A percentile compares a stretch with the other conserved stretches of the same genome.
phyloP scores from a whole-genome alignment of 1,140 invertebrate genomes.

The Cydia splendana region DNA sequence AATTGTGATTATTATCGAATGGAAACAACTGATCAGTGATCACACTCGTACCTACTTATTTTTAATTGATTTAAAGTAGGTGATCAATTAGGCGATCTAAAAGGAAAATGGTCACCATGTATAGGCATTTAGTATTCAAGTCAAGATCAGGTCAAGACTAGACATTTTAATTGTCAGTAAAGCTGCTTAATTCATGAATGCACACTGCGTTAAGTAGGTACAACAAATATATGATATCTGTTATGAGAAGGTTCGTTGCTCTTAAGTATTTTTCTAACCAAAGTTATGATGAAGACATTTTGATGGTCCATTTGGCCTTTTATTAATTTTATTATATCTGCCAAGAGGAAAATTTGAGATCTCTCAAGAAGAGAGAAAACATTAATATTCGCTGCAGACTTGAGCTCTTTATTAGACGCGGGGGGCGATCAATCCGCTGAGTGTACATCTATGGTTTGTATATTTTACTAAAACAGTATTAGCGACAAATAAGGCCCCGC shows the following conservation, averaged over 20 bases:
- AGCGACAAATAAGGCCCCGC: too few species aligned
- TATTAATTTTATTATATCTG: background rate
- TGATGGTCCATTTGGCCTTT: background rate
- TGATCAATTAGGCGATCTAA: too few species aligned
- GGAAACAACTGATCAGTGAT: too few species aligned
- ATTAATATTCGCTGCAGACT: background rate
- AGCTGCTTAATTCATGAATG: background rate
- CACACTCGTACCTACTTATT: too few species aligned
- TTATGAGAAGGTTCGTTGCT: background rate
- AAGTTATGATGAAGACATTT: background rate
- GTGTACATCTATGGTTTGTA: too few species aligned
- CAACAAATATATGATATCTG: background rate
- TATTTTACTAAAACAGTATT: too few species aligned
- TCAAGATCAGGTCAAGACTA: background rate
- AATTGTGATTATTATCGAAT: too few species aligned
- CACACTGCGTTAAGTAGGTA: background rate
- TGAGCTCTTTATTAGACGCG: too few species aligned
- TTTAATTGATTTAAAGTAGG: too few species aligned
- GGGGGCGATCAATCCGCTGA: too few species aligned
- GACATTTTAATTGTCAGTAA: background rate
- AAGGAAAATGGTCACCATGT: too few species aligned
- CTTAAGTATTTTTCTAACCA: background rate
- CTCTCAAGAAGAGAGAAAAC: background rate
- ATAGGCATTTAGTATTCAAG: background rate
- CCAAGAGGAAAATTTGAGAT: background rate